These are phyloP conservation scores for Cylindroiulus punctatus DNA, from an alignment of 2,888 invertebrate genomes.

Conservation along the genomic window DNA sequence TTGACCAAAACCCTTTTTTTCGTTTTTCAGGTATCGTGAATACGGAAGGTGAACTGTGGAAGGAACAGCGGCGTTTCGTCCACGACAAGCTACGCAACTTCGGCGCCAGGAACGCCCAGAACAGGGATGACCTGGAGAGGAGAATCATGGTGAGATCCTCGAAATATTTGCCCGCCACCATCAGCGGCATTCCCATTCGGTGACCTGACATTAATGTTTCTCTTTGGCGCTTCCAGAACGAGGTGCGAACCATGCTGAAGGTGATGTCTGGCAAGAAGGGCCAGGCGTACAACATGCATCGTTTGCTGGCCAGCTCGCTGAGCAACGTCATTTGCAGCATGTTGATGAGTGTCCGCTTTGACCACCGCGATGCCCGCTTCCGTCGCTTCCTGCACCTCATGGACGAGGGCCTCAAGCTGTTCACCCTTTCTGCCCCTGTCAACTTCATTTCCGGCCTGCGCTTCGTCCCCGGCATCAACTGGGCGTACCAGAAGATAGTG, in stretches of 20 bases:
- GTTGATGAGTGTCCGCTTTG: constrained; percentile 87
- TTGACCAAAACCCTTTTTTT: not conserved
- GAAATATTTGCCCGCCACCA: not conserved
- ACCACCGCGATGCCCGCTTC: constrained; percentile 80
- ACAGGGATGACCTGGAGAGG: constrained; percentile 82
- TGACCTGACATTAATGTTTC: no score
- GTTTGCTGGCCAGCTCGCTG: constrained; percentile 80
- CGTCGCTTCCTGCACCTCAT: constrained; percentile 83
- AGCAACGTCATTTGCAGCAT: constrained; percentile 92
- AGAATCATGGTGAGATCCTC: constrained; percentile 60
- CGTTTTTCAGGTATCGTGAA: constrained; percentile 83
- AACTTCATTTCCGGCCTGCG: constrained; percentile 85
- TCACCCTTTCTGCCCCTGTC: constrained; percentile 82
- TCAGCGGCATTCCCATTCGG: no score
- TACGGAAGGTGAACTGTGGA: constrained; percentile 88
- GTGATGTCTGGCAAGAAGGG: constrained; percentile 74
- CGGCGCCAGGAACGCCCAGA: constrained; percentile 87
- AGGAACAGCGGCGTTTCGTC: constrained; percentile 86
- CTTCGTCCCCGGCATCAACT: constrained; percentile 71
- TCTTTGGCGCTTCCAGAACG: constrained; percentile 70
- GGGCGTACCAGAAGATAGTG: constrained; percentile 70
- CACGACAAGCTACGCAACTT: constrained; percentile 85
- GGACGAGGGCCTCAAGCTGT: constrained; percentile 89
- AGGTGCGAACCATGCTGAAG: constrained; percentile 79
- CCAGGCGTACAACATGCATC: constrained; percentile 78